Evolutionary conservation across 2,797 vertebrate species (phyloP), one percentile per base, ranked within the genome.

Genomic region (Garrulus glandarius): DNA sequence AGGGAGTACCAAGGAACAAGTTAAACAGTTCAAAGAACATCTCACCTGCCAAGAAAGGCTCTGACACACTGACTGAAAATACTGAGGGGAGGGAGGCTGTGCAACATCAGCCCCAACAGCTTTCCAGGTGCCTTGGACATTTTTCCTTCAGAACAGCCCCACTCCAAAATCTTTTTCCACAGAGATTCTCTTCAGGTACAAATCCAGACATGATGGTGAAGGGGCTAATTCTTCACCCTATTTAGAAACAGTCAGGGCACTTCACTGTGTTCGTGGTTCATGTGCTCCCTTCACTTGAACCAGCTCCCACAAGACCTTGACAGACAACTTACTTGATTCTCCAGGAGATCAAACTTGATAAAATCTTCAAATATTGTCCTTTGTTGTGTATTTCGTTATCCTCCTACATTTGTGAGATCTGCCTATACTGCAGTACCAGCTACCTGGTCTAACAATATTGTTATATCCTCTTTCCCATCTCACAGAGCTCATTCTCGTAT

Each of bases 81-180:
- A n/a, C 11, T 3, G 10, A 5, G 9, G 59, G 7, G 10, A 75
- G 7, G 3, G 6, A 74, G 26, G 20, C 26, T 34, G 34, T 1
- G 0, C 19, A 39, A 19, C 36, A 61, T 13, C 47, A 80, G 46
- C 52, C 18, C 16, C 36, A 0, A 0, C 53, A 59, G 57, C 37
- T 75, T 80, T 86, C 15, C 3, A 15, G 11, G 21, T 41, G 63
- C 53, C 43, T 84, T 43, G 46, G 27, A 26, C 5, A 4, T 5
- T 18, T 81, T 53, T 37, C 13, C 29, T 60, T 53, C 36, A 39
- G 13, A 6, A 29, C 3, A 41, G 21, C 46, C 77, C 70, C 1
- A 0, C 14, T 67, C 6, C 52, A 71, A 24, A 23, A 9, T 11
- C 37, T 41, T 26, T 30, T 70, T 24, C 32, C 34, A 41, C 1